Conservation (phyloP, 2,113 vertebrate genomes). For the Gallinago media region DNA sequence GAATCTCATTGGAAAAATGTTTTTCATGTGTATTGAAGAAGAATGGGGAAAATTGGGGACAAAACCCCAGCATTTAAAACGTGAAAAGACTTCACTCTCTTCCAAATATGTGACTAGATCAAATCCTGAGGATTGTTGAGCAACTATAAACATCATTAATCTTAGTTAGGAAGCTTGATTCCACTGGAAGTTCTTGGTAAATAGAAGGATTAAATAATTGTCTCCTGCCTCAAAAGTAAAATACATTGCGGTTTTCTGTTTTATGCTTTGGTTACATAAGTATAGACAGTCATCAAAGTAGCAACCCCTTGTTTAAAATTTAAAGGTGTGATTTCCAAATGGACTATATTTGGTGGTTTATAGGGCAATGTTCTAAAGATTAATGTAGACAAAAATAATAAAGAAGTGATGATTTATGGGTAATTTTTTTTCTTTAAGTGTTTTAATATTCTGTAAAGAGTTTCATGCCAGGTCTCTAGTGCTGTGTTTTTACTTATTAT, state of each 20-base stretch:
- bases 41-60: background rate
- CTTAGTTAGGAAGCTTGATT: background rate
- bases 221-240: background rate
- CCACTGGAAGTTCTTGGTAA: background rate
- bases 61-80: background rate
- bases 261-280: background rate
- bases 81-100: background rate
- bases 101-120: background rate
- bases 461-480: background rate
- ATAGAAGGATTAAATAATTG: background rate
- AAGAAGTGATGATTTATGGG: slow-evolving; percentile 11
- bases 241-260: background rate
- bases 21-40: background rate
- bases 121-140: background rate
- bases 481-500: slow-evolving; percentile 38
- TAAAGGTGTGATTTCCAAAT: slow-evolving; percentile 22
- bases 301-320: background rate
- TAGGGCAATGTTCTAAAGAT: background rate
- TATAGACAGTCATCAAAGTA: background rate
- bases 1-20: background rate
- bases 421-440: background rate
- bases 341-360: background rate
- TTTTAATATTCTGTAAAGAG: slow-evolving; percentile 26
- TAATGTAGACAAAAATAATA: background rate
- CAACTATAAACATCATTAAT: background rate